These are phyloP conservation scores for Cotesia congregata DNA, from an alignment of 2,888 invertebrate species.

Conservation along the genomic window DNA sequence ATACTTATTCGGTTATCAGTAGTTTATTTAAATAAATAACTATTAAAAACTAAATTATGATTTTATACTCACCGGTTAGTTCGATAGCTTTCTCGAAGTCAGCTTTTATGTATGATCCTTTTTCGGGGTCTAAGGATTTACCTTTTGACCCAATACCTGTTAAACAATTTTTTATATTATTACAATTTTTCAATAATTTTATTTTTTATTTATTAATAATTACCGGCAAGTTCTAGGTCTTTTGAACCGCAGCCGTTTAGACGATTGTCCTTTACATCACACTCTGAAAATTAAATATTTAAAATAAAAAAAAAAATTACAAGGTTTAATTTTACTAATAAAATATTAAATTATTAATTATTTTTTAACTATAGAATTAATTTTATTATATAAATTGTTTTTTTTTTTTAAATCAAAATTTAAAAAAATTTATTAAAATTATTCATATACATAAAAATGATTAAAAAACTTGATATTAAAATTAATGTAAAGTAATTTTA, in stretches of 20 bases:
- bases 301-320: background rate
- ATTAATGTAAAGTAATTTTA: no score
- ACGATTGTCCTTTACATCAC: conserved; percentile 90
- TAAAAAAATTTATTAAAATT: no score
- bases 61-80: conserved; percentile 76
- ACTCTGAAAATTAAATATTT: conserved; percentile 72
- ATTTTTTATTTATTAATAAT: conserved; percentile 46
- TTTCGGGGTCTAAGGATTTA: conserved; percentile 77
- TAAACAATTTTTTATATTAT: conserved; percentile 40
- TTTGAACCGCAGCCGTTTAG: conserved; percentile 85
- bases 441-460: no score
- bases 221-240: conserved; percentile 78
- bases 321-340: no score
- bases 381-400: no score
- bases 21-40: no score
- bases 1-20: no score
- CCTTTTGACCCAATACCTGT: conserved; percentile 74
- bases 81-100: conserved; percentile 92
- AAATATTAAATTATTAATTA: no score
- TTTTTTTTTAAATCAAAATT: no score
- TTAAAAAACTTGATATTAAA: no score
- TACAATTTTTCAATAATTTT: background rate
- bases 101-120: conserved; percentile 80
- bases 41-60: background rate
- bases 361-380: no score